phyloP scores from a whole-genome alignment of 2,888 invertebrate genomes.

The Lydus trimaculatus region DNA sequence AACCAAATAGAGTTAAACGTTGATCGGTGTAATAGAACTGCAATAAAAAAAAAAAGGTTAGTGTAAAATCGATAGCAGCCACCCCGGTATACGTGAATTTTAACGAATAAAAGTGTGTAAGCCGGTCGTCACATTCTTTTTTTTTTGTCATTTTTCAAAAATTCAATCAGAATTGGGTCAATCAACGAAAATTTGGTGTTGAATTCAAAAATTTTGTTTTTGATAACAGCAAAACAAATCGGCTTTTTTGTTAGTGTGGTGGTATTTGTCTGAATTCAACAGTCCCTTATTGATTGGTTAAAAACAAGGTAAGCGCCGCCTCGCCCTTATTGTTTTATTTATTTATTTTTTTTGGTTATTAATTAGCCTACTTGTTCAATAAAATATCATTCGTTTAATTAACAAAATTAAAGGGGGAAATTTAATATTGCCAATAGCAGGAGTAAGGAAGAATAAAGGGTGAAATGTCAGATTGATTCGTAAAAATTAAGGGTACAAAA shows the following conservation, averaged over 20 bases:
- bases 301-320: not conserved
- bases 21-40: not conserved
- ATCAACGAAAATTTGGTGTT: not conserved
- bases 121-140: too few species aligned
- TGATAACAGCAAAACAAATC: not conserved
- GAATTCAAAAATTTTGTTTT: not conserved
- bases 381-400: too few species aligned
- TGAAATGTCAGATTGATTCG: too few species aligned
- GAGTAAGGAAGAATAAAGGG: too few species aligned
- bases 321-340: constrained; percentile 1
- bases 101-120: too few species aligned
- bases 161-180: not conserved
- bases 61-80: not conserved
- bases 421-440: too few species aligned
- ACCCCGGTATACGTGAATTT: too few species aligned
- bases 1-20: too few species aligned
- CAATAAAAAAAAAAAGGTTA: not conserved
- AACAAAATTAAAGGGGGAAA: too few species aligned
- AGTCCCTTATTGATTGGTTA: not conserved
- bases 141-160: not conserved
- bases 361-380: too few species aligned
- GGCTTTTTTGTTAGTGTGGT: too few species aligned
- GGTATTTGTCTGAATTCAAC: not conserved
- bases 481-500: too few species aligned
- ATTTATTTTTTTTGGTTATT: not conserved